phyloP scores from a whole-genome alignment of 2,797 vertebrate genomes.

The Leptodactylus fallax region DNA sequence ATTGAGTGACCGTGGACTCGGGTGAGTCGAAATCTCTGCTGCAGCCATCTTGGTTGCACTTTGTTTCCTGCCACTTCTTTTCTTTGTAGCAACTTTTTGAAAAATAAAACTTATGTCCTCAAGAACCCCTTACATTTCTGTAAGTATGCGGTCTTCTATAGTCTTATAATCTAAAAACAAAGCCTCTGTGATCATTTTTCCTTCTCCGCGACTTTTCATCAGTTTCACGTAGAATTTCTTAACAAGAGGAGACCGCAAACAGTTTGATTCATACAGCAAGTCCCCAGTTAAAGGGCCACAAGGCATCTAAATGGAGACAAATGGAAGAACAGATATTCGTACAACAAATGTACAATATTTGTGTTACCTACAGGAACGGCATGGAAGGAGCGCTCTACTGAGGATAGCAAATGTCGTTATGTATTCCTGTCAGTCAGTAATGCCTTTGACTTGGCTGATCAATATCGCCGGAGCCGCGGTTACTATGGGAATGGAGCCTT shows the following conservation, averaged over 20 bases:
- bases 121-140: background rate
- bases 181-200: constrained; percentile 47
- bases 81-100: too few relatives aligned
- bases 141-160: background rate
- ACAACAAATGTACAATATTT: constrained; percentile 65
- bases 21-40: too few relatives aligned
- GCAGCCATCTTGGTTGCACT: too few relatives aligned
- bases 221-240: constrained; percentile 33
- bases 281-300: constrained; percentile 65
- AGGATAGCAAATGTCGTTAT: constrained; percentile 74
- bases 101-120: background rate
- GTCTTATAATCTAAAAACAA: constrained; percentile 23
- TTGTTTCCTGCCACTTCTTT: too few relatives aligned
- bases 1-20: too few relatives aligned
- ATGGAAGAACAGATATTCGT: constrained; percentile 57
- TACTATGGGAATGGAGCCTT: constrained; percentile 77
- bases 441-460: constrained; percentile 79
- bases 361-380: constrained; percentile 74
- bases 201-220: constrained; percentile 13
- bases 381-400: constrained; percentile 68
- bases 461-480: constrained; percentile 77
- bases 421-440: constrained; percentile 77
- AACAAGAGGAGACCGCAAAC: constrained; percentile 32
- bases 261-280: constrained; percentile 35
- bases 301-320: constrained; percentile 67